Conservation (phyloP, 2,113 vertebrate species). For the Lagopus muta region DNA sequence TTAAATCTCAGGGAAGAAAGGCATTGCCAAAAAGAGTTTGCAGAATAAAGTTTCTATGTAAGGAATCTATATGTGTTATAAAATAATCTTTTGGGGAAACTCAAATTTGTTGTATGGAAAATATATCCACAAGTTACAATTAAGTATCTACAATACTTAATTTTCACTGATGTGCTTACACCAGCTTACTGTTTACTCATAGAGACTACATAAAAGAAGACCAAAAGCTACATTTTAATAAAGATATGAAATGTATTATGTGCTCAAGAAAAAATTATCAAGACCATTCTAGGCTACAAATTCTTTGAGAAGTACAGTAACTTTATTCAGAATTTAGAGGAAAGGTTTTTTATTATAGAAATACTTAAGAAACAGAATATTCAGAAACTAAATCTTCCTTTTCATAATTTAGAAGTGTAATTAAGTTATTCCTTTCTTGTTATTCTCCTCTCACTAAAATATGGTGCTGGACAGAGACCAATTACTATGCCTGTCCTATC, state of each 20-base stretch:
- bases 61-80: not conserved
- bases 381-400: not conserved
- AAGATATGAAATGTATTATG: not conserved
- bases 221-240: not conserved
- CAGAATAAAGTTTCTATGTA: not conserved
- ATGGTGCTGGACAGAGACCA: not conserved
- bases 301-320: not conserved
- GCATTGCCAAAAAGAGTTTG: not conserved
- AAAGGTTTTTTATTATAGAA: not conserved
- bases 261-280: not conserved
- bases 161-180: not conserved
- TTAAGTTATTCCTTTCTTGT: not conserved
- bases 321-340: not conserved
- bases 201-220: not conserved
- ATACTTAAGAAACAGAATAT: slow-evolving; percentile 1
- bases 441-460: not conserved
- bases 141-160: not conserved
- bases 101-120: not conserved
- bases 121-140: not conserved
- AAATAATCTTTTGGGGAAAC: not conserved
- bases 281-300: not conserved
- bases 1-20: not conserved
- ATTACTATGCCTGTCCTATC: not conserved
- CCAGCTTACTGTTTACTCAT: not conserved
- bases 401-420: not conserved